phyloP scores from a whole-genome alignment of 30 jellyfish, hydroid and myxozoan species.

The Aurelia sp. region DNA sequence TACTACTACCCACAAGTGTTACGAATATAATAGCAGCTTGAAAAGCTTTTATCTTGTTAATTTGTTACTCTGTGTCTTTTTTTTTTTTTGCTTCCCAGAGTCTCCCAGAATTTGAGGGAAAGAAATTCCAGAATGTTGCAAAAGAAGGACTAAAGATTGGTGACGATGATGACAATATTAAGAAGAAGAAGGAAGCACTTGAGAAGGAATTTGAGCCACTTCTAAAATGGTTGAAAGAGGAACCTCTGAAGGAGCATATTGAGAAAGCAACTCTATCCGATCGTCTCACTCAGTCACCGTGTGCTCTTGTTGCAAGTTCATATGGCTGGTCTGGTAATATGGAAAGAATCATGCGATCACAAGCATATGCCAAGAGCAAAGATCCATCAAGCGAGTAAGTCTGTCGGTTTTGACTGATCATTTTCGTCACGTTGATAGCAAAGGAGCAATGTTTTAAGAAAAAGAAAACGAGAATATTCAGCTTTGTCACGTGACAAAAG shows the following conservation, averaged over 20 bases:
- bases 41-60: no score
- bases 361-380: slow-evolving; percentile 98
- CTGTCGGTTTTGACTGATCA: not conserved
- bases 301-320: slow-evolving; percentile 98
- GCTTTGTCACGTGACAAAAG: no score
- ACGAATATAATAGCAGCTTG: no score
- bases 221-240: slow-evolving; percentile 95
- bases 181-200: slow-evolving; percentile 89
- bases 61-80: no score
- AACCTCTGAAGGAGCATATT: slow-evolving; percentile 85
- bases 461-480: not conserved
- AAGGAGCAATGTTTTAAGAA: not conserved
- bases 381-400: slow-evolving; percentile 98
- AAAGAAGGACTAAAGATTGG: slow-evolving; percentile 98
- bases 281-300: slow-evolving; percentile 96
- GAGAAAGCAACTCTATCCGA: slow-evolving; percentile 97
- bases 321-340: slow-evolving; percentile 99
- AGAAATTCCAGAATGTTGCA: slow-evolving; percentile 99
- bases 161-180: slow-evolving; percentile 84
- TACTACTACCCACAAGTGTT: no score
- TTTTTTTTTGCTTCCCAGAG: slow-evolving; percentile 49
- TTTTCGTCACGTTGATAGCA: not conserved
- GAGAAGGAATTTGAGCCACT: slow-evolving; percentile 98
- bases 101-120: slow-evolving; percentile 98
- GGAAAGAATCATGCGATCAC: slow-evolving; percentile 99